Evolutionary conservation across 2,888 invertebrate species (phyloP), one percentile per base, ranked within the genome.

Genomic region (Thymelicus lineola): DNA sequence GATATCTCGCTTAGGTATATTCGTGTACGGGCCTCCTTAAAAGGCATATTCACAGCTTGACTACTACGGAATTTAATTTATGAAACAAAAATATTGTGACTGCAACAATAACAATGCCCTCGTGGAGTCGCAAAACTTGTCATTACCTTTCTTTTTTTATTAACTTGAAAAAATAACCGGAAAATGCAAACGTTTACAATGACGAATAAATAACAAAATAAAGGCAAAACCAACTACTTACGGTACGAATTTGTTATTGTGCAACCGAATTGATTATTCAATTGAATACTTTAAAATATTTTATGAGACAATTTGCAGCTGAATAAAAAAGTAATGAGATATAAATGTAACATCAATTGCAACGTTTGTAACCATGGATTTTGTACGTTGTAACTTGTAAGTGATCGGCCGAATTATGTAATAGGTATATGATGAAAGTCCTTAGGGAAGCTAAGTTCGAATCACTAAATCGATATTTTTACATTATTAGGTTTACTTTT

Each of bases 161-260:
- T 17, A 28, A 20, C 50, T 46, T 60, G 36, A 42, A 59, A 66
- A 48, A 20, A 28, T 35, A 9, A 38, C 58, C 20, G 36, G 9
- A 48, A 66, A 48, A 59, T 36, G 17, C 48, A 15, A 53, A 66
- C 28, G 20, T 50, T 66, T 38, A 10, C 38, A 50, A 50, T 10
- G 20, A 20, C 35, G 42, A 36, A 59, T 66, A 66, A 66, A 66
- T 65, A 58, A 46, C 36, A 42, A 42, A 20, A 66, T 58, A 60
- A 60, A n/a, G 35, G 50, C 58, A 66, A 42, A 58, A 57, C 59
- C 42, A 42, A 38, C 38, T 42, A 10, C 10, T 42, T 42, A 10
- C 42, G 3, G 0, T 12, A 48, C 48, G 12, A 59, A 38, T 50
- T 67, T 46, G 61, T 67, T 61, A 62, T 48, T 62, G 60, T n/a